phyloP scores from a whole-genome alignment of 2,888 invertebrate species.

The Drosophila colorata region DNA sequence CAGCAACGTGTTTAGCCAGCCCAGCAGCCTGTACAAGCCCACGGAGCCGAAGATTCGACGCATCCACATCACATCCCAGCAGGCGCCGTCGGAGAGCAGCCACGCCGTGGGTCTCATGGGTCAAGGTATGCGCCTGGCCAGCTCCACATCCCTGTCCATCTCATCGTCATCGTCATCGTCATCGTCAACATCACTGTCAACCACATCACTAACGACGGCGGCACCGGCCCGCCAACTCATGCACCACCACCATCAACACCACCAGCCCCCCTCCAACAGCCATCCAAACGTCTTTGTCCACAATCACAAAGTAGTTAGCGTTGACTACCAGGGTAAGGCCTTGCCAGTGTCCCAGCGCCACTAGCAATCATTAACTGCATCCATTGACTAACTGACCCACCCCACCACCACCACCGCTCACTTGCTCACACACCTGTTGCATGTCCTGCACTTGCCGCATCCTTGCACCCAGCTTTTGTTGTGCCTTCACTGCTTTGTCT shows the following conservation, averaged over 20 bases:
- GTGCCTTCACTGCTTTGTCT: slow-evolving; percentile 31
- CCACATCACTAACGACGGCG: slow-evolving; percentile 50
- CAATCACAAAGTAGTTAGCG: slow-evolving; percentile 72
- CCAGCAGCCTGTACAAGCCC: slow-evolving; percentile 83
- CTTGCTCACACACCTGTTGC: slow-evolving; percentile 43
- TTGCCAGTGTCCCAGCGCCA: slow-evolving; percentile 33
- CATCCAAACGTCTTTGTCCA: slow-evolving; percentile 59
- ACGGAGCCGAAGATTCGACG: slow-evolving; percentile 84
- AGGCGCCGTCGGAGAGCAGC: slow-evolving; percentile 75
- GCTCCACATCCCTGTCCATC: slow-evolving; percentile 58
- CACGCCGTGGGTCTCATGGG: slow-evolving; percentile 45
- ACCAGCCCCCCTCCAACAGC: slow-evolving; percentile 37
- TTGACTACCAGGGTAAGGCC: slow-evolving; percentile 75
- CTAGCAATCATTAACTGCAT: slow-evolving; percentile 57
- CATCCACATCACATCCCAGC: slow-evolving; percentile 75
- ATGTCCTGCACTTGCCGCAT: slow-evolving; percentile 44
- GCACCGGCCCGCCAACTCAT: slow-evolving; percentile 44
- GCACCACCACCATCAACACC: slow-evolving; percentile 41
- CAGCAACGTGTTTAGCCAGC: slow-evolving; percentile 69
- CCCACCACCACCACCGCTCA: slow-evolving; percentile 7
- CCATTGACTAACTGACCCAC: slow-evolving; percentile 52
- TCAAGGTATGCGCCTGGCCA: slow-evolving; percentile 72
- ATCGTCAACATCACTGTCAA: slow-evolving; percentile 43
- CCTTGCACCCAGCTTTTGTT: slow-evolving; percentile 33
- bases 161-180: slow-evolving; percentile 56